A percentile compares a stretch with the other conserved stretches of the same genome.
phyloP scores from a whole-genome alignment of 2,888 invertebrate genomes.

The Cynaeus angustus region DNA sequence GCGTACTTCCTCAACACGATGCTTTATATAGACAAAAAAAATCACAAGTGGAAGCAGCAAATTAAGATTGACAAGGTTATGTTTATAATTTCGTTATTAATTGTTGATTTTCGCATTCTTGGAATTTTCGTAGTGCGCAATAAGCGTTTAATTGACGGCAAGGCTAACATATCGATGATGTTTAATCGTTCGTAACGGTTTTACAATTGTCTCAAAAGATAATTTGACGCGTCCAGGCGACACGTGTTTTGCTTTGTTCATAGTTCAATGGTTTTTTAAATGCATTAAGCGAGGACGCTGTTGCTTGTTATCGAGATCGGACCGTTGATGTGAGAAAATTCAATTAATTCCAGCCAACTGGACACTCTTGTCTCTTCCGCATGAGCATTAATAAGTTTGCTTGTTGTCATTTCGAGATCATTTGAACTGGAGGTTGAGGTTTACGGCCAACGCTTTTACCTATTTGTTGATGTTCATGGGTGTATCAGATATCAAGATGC shows the following conservation, averaged over 20 bases:
- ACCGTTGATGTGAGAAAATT: conserved; percentile 12
- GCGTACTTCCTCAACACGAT: not conserved
- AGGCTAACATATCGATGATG: conserved; percentile 23
- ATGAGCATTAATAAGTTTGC: not conserved
- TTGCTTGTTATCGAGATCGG: conserved; percentile 13
- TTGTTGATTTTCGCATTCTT: conserved; percentile 38
- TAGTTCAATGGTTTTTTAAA: conserved; percentile 16
- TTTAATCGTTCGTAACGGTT: conserved; percentile 37
- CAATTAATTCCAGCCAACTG: not conserved
- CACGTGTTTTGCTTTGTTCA: conserved; percentile 31
- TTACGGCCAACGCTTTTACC: not conserved
- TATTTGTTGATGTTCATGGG: not conserved
- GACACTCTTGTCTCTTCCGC: not conserved
- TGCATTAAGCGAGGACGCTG: not conserved
- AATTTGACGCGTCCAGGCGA: conserved; percentile 23
- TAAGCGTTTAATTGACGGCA: conserved; percentile 26
- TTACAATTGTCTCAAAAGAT: conserved; percentile 35
- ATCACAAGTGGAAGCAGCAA: conserved; percentile 16
- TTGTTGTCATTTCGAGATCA: not conserved
- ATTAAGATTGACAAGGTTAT: conserved; percentile 35
- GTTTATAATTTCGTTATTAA: conserved; percentile 23
- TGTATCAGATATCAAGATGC: not conserved
- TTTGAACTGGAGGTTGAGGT: not conserved
- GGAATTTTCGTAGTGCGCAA: conserved; percentile 26
- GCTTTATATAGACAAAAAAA: not conserved